Conservation (phyloP, 2,797 vertebrate genomes). For the Gymnoscopelus microlampas region DNA sequence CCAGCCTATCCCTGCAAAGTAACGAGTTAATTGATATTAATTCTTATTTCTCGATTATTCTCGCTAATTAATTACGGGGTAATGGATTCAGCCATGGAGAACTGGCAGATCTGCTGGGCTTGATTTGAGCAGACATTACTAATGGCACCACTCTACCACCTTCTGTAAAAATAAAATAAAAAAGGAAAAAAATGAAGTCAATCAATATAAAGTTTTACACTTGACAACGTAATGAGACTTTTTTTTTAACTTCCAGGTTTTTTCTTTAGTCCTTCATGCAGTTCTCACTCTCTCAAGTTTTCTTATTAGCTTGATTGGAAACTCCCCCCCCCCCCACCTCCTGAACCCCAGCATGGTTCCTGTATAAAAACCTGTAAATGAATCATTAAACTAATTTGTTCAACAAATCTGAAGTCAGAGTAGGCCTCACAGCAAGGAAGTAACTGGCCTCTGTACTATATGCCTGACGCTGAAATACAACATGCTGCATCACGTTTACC, state of each 20-base stretch:
- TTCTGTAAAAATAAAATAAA: neutral
- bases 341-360: too few relatives aligned
- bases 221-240: neutral
- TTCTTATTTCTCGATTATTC: constrained; percentile 54
- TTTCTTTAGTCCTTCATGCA: constrained; percentile 15
- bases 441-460: too few relatives aligned
- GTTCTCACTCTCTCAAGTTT: neutral
- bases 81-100: constrained; percentile 57
- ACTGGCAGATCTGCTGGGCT: constrained; percentile 55
- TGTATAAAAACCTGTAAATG: too few relatives aligned
- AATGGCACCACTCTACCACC: neutral
- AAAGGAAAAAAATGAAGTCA: neutral
- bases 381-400: too few relatives aligned
- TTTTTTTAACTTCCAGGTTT: neutral
- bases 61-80: constrained; percentile 52
- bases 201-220: constrained; percentile 9
- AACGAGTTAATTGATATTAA: constrained; percentile 65
- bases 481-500: too few relatives aligned
- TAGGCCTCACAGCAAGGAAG: too few relatives aligned
- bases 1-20: constrained; percentile 46
- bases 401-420: too few relatives aligned
- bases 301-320: too few relatives aligned
- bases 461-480: too few relatives aligned
- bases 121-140: constrained; percentile 17
- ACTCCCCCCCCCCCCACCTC: too few relatives aligned